A percentile compares a stretch with the other conserved stretches of the same genome.
These are phyloP conservation scores for Pachyuromys duprasi DNA, from an alignment of 2,797 vertebrate genomes.

Conservation along the genomic window DNA sequence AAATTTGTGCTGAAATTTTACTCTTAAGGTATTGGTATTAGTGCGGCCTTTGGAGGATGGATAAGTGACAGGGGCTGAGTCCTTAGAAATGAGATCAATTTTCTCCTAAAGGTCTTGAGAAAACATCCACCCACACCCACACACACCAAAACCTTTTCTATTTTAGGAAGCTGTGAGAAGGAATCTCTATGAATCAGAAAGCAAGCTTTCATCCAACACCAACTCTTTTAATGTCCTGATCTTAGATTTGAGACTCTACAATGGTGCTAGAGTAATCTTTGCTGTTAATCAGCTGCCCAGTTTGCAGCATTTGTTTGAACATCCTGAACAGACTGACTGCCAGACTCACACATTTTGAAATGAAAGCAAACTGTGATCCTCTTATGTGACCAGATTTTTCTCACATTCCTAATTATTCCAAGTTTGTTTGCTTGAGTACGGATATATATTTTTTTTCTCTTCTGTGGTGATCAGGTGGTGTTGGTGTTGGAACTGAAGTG, in stretches of 20 bases:
- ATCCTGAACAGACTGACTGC: not conserved
- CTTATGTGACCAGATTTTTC: not conserved
- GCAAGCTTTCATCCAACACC: not conserved
- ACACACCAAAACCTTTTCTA: not conserved
- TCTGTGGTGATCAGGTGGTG: not conserved
- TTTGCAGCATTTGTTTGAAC: not conserved
- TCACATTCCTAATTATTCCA: not conserved
- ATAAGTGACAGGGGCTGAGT: not conserved
- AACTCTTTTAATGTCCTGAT: not conserved
- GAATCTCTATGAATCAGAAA: not conserved
- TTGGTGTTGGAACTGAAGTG: not conserved
- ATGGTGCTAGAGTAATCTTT: not conserved
- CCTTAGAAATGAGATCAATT: not conserved
- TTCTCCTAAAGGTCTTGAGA: not conserved
- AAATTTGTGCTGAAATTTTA: not conserved
- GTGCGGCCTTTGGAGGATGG: not conserved
- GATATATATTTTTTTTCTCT: not conserved
- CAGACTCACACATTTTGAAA: slow-evolving; percentile 36
- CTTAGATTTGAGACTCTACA: not conserved
- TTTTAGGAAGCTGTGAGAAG: not conserved
- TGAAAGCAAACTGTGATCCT: not conserved
- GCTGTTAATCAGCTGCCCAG: not conserved
- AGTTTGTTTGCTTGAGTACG: not conserved
- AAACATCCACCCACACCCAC: not conserved
- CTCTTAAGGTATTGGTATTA: not conserved